Evolutionary conservation across 2,888 invertebrate genomes (phyloP), one percentile per base, ranked within the genome.

Genomic region (Zelleria hepariella): DNA sequence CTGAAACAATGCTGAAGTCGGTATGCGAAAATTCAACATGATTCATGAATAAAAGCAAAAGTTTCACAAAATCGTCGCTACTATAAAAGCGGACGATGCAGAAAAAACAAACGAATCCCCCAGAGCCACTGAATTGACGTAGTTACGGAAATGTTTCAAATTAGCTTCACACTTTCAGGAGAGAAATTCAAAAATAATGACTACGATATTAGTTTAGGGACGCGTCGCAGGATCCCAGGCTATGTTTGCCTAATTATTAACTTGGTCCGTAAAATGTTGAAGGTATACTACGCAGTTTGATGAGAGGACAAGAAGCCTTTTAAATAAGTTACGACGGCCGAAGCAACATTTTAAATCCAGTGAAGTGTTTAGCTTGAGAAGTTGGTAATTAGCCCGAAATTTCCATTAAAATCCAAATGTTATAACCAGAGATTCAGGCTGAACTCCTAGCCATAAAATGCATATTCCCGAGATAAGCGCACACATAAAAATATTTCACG

Each of bases 141-240:
- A 42, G 32, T 42, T 15, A 10, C 32, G 10, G 32, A 42, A 42
- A 42, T 42, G 10, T 42, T 15, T 15, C 15, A 42, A 42, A 42
- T 42, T 42, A 42, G 32, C 32, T 42, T 15, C 32, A 42, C 32
- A 42, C 32, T 42, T 42, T 42, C 32, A 10, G 32, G 32, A 42
- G 54, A 47, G 49, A 58, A 58, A 8, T 23, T 21, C 20, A 58
- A 42, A 48, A 61, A 58, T 42, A 47, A 58, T 42, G 24, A 21
- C 32, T 24, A 59, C 56, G 51, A 51, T 60, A 60, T 54, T 61
- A 62, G 58, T 52, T 27, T 26, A 59, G 59, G 59, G 60, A 60
- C 48, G 25, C 24, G 15, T 15, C 32, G 32, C 32, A 23, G 26
- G 48, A 59, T 58, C 60, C 58, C 52, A 8, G 26, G 26, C 58